These are phyloP conservation scores for Fulmarus glacialis DNA, from an alignment of 2,113 vertebrate genomes.

Conservation along the genomic window DNA sequence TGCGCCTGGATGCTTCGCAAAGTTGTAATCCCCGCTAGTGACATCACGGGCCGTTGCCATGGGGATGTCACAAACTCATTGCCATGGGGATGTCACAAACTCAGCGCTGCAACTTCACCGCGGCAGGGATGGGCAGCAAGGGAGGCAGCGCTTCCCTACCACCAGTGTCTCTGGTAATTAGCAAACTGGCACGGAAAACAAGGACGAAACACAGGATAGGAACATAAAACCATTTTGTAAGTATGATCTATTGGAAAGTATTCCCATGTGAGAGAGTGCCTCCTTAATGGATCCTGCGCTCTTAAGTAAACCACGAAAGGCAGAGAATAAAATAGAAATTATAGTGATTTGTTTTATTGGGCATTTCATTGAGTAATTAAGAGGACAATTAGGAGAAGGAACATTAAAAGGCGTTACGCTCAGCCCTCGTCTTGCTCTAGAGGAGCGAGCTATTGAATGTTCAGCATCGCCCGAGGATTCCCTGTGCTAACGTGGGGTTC, in stretches of 20 bases:
- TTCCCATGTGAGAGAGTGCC: background rate
- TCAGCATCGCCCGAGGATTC: background rate
- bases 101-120: constrained; percentile 19
- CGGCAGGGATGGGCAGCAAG: background rate
- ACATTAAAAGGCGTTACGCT: background rate
- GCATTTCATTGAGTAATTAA: constrained; percentile 67
- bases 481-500: accelerated
- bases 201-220: background rate
- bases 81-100: constrained; percentile 70
- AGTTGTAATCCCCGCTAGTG: constrained; percentile 46
- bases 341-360: constrained; percentile 68
- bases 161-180: constrained; percentile 4
- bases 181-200: constrained; percentile 3
- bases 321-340: constrained; percentile 12
- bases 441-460: background rate
- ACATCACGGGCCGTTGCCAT: constrained; percentile 55
- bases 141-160: background rate
- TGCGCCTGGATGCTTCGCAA: background rate
- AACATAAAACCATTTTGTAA: background rate
- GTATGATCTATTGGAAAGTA: background rate
- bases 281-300: constrained; percentile 24
- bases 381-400: constrained; percentile 52
- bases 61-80: constrained; percentile 54
- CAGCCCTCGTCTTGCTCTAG: background rate
- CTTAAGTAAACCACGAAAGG: constrained; percentile 7